A percentile compares a stretch with the other conserved stretches of the same genome.
Evolutionary conservation across 2,888 invertebrate genomes (phyloP).

Genomic region (Drosophila kokeensis): DNA sequence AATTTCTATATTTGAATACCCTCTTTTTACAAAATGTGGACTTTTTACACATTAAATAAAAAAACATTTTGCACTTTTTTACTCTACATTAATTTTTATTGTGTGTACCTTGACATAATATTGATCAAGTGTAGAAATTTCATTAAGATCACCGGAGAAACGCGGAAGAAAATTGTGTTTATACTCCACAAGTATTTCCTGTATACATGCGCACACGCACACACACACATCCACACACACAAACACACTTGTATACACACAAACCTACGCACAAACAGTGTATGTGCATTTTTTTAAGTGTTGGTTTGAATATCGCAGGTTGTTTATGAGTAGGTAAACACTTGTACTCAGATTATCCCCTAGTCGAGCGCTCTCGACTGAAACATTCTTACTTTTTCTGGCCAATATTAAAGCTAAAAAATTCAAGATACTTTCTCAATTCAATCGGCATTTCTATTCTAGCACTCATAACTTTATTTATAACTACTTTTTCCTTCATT

Average conservation of each 20-base stretch:
- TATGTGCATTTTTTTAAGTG: background rate
- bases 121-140: slow-evolving; percentile 1
- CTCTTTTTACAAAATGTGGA: background rate
- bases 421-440: background rate
- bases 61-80: background rate
- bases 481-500: background rate
- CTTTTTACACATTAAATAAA: background rate
- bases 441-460: background rate
- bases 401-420: background rate
- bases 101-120: background rate
- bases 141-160: background rate
- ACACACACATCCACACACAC: background rate
- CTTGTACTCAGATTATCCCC: background rate
- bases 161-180: background rate
- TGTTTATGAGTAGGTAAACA: background rate
- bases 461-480: background rate
- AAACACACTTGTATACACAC: background rate
- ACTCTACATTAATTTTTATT: background rate
- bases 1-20: background rate
- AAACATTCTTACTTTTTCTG: background rate
- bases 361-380: background rate
- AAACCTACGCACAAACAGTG: background rate
- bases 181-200: background rate
- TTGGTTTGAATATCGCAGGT: background rate
- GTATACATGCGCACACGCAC: background rate